Evolutionary conservation across 2,113 vertebrate species (phyloP).

Genomic region (Lasiurus borealis): DNA sequence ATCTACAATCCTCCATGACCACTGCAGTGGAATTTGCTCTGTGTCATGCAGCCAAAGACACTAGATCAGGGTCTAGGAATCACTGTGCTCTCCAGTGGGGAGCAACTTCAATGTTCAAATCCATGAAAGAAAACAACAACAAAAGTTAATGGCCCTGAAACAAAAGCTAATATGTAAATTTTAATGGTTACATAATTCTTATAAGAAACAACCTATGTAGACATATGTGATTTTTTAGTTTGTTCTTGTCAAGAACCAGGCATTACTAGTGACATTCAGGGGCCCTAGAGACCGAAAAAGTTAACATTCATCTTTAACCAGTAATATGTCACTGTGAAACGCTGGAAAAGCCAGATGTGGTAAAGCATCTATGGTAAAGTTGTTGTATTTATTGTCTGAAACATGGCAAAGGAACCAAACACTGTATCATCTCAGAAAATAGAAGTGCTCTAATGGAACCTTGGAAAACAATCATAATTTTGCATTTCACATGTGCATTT

Average conservation of each 20-base stretch:
- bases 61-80: constrained; percentile 19
- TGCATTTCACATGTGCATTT: constrained; percentile 69
- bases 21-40: constrained; percentile 33
- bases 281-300: not conserved
- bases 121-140: constrained; percentile 35
- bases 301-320: constrained; percentile 16
- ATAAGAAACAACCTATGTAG: not conserved
- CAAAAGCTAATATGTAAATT: not conserved
- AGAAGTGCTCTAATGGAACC: constrained; percentile 63
- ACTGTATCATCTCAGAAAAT: constrained; percentile 55
- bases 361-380: not conserved
- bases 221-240: not conserved
- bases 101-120: constrained; percentile 62
- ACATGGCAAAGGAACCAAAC: constrained; percentile 50
- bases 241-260: not conserved
- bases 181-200: constrained; percentile 45
- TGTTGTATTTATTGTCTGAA: constrained; percentile 57
- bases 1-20: constrained; percentile 67
- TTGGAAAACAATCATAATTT: constrained; percentile 58
- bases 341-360: not conserved
- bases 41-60: not conserved
- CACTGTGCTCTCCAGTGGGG: not conserved
- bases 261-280: not conserved
- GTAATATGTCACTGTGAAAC: not conserved
- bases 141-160: constrained; percentile 31